A percentile compares a stretch with the other conserved stretches of the same genome.
These are phyloP conservation scores for Albula glossodonta DNA, from an alignment of 2,113 vertebrate genomes.

Conservation along the genomic window DNA sequence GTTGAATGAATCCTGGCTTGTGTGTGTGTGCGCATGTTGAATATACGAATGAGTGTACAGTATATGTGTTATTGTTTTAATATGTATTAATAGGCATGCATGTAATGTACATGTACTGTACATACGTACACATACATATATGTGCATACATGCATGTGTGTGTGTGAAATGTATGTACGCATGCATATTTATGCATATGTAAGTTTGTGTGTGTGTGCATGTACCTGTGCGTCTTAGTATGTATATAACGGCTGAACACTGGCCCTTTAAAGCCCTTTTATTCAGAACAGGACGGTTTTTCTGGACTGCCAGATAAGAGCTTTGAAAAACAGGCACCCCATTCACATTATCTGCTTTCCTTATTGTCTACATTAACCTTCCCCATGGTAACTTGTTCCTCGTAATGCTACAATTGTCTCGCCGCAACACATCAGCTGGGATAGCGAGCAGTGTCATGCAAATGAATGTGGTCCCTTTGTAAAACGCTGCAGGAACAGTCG, in stretches of 20 bases:
- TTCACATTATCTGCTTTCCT: slow-evolving; percentile 83
- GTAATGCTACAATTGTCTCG: slow-evolving; percentile 97
- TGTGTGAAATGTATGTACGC: background rate
- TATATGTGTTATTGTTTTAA: background rate
- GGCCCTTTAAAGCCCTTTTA: slow-evolving; percentile 69
- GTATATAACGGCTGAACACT: slow-evolving; percentile 37
- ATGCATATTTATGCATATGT: background rate
- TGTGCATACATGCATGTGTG: slow-evolving; percentile 3
- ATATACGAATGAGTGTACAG: background rate
- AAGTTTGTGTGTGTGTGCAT: background rate
- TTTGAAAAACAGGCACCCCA: slow-evolving; percentile 84
- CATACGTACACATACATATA: background rate
- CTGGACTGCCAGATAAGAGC: slow-evolving; percentile 75
- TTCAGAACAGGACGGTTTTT: slow-evolving; percentile 70
- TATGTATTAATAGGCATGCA: background rate
- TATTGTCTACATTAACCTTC: slow-evolving; percentile 94
- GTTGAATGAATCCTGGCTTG: too few species aligned
- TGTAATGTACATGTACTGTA: background rate
- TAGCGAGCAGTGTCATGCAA: slow-evolving; percentile 97
- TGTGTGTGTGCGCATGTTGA: background rate
- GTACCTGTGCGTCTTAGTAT: too few species aligned
- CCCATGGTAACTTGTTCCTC: slow-evolving; percentile 90
- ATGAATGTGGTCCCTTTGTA: slow-evolving; percentile 88
- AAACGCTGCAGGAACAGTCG: slow-evolving; percentile 54
- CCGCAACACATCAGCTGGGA: slow-evolving; percentile 85